Evolutionary conservation across 1,140 invertebrate genomes (phyloP), one percentile per base, ranked within the genome.

Genomic region (Drosophila pectinifera): DNA sequence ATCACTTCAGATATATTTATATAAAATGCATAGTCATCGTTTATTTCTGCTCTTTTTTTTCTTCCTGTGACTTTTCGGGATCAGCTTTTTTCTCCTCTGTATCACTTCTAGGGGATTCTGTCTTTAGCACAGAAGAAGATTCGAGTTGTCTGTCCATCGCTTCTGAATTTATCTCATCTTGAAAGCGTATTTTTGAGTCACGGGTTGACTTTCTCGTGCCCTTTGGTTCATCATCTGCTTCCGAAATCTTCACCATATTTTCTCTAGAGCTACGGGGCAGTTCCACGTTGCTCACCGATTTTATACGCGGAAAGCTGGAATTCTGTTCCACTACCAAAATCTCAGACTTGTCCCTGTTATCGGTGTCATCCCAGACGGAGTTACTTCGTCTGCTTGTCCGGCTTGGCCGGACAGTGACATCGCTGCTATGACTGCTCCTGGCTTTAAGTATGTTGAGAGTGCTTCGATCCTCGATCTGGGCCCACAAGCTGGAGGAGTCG

Each of bases 141-240:
- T 14, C 5, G 0, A 3, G 10, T 18, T 7, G 16, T 20, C 5
- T n/a, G 2, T 48, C n/a, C n/a, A 0, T 3, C 8, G 31, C 16
- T 1, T 31, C 26, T 0, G 3, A 1, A 49, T 31, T 31, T 2
- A 20, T 10, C 0, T n/a, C 13, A 10, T 0, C 13, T 34, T 14
- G 1, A 36, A 51, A 51, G 48, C 7, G 28, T 51, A 34, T 4
- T 14, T 4, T n/a, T 8, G 28, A 51, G 5, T 20, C 48, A 8
- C 28, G 45, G 97, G 11, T 5, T 28, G 26, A 13, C 5, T n/a
- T 31, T 8, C 11, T n/a, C 5, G 41, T 2, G 5, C 1, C 31
- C 31, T 7, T 43, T 1, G 13, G 13, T n/a, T 3, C 11, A 2
- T 43, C 24, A 20, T n/a, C 39, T 10, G 3, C 2, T 13, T 28